Evolutionary conservation across 1,140 invertebrate species (phyloP).

Genomic region (Scylla paramamosain): DNA sequence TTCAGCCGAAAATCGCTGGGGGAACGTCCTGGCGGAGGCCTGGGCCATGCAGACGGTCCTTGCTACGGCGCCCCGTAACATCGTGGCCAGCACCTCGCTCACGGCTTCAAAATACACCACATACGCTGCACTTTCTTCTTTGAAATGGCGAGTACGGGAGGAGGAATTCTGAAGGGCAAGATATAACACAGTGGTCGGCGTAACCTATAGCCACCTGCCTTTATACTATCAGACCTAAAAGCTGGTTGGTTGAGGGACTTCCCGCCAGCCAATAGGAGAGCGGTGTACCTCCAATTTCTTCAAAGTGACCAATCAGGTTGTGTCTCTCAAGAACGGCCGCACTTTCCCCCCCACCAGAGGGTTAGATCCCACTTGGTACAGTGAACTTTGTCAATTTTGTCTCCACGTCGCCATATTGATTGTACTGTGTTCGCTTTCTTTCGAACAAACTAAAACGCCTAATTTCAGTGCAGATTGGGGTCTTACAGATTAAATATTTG

Average conservation of each 20-base stretch:
- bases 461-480: background rate
- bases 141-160: constrained; percentile 48
- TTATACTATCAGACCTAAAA: background rate
- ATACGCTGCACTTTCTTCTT: constrained; percentile 62
- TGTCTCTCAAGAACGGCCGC: background rate
- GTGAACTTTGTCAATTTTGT: constrained; percentile 32
- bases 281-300: too few species aligned
- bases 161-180: constrained; percentile 16
- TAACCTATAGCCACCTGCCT: background rate
- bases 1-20: background rate
- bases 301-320: constrained; percentile 35
- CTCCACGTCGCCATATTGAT: constrained; percentile 67
- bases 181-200: constrained; percentile 22
- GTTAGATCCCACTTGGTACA: constrained; percentile 56
- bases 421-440: constrained; percentile 73
- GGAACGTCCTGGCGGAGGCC: background rate
- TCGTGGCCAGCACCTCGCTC: constrained; percentile 36
- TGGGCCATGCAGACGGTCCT: constrained; percentile 40
- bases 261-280: background rate
- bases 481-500: background rate
- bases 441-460: constrained; percentile 37
- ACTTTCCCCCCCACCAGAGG: background rate
- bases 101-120: constrained; percentile 59
- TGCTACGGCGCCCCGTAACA: constrained; percentile 62
- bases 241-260: background rate